A percentile compares a stretch with the other conserved stretches of the same genome.
Conservation (phyloP, 2,797 vertebrate genomes). For the Sebastes diaconus region DNA sequence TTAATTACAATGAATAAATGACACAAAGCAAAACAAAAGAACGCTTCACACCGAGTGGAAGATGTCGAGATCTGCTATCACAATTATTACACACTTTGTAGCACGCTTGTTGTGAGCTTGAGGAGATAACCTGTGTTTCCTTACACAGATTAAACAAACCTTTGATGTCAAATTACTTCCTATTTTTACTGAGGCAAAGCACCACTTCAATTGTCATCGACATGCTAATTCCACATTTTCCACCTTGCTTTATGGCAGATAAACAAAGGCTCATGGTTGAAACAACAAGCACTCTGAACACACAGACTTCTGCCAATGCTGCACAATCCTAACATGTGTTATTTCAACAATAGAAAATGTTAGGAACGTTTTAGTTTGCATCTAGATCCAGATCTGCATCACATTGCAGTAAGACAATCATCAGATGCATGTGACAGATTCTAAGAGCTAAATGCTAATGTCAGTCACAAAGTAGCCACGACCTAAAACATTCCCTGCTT, state of each 20-base stretch:
- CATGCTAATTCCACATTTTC: background rate
- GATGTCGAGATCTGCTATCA: background rate
- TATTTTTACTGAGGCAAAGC: background rate
- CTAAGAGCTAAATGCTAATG: background rate
- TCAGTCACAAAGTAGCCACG: background rate
- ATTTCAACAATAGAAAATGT: background rate
- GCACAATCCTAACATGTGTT: background rate
- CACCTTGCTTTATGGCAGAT: background rate
- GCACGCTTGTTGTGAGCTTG: background rate
- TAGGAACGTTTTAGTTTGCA: background rate
- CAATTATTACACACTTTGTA: background rate
- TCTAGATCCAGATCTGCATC: background rate
- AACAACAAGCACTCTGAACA: background rate
- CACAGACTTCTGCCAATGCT: background rate
- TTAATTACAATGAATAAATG: conserved; percentile 10
- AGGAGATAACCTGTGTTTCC: conserved; percentile 9
- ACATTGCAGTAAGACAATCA: background rate
- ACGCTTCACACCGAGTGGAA: background rate
- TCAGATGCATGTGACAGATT: background rate
- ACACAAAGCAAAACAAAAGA: background rate
- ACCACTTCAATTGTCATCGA: background rate
- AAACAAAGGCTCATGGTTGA: background rate
- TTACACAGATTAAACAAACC: background rate
- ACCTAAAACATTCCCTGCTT: no score
- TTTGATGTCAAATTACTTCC: conserved; percentile 2